Base-by-base conservation (phyloP, 2,797 vertebrate species). In the Phataginus tetradactyla region DNA sequence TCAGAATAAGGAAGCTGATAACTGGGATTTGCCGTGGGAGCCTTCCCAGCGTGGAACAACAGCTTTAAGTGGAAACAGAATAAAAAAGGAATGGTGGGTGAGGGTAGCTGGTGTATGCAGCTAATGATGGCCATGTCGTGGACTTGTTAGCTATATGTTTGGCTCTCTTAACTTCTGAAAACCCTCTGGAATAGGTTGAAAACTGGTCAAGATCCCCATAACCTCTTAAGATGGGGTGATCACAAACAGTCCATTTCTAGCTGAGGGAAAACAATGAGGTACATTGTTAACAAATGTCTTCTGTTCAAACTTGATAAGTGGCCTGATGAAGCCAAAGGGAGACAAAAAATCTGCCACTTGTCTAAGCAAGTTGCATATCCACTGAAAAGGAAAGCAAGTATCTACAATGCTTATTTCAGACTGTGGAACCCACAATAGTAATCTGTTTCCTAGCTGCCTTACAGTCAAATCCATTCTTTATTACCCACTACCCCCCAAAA, bases 231-330 rank as follows among this genome's bases (percentile, higher is more conserved):
- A 91, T 49, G 32, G 81, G 81, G 53, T 95, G 78, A 97, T 5
- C 53, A 61, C 64, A 90, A 87, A 90, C 15, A 94, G 57, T 57
- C 57, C 55, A 32, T 83, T 92, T 95, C 59, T 86, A 86, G 66
- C 29, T 51, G 85, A 94, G 53, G 84, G 72, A 89, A 94, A 96
- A 88, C 90, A 96, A 84, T 59, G 72, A 92, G 17, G 63, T 84
- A 85, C 90, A 94, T 86, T 96, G 96, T 97, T 87, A 96, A 88
- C 74, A 94, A 96, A 91, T 92, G 81, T 96, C 85, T 97, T 96
- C 97, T 88, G 95, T 96, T 53, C 88, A 94, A 95, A 91, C 53
- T 91, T 95, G 93, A 90, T 95, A 97, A 97, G 90, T 94, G 90
- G 80, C 91, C 83, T 96, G 78, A 95, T 95, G 97, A 97, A 39